Evolutionary conservation across 2,888 invertebrate genomes (phyloP).

Genomic region (Ichneumon xanthorius): DNA sequence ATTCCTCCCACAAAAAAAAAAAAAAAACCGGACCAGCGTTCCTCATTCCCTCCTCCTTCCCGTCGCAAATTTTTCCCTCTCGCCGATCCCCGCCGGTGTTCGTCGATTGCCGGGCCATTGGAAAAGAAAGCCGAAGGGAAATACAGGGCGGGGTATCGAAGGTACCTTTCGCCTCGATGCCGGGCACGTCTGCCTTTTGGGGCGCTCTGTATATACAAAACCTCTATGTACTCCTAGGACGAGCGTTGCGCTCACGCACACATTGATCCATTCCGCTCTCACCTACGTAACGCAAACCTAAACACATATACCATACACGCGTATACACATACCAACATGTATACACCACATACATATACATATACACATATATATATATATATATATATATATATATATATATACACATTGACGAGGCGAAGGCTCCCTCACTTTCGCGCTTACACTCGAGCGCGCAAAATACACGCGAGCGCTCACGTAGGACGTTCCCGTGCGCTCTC

Average conservation of each 20-base stretch:
- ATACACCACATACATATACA: conserved; percentile 2
- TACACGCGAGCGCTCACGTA: conserved; percentile 58
- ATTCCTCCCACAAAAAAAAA: too few species aligned
- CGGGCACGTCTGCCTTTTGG: conserved; percentile 83
- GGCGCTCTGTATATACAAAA: conserved; percentile 75
- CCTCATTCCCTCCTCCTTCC: too few species aligned
- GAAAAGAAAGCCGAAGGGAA: conserved; percentile 50
- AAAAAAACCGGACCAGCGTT: too few species aligned
- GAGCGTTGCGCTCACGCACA: conserved; percentile 61
- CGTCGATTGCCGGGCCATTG: conserved; percentile 34
- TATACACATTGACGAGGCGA: conserved; percentile 47
- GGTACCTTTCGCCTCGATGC: conserved; percentile 78
- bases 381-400: background rate
- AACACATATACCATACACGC: conserved; percentile 63
- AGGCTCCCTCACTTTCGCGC: conserved; percentile 61
- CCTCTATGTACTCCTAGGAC: conserved; percentile 40
- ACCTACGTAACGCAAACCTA: conserved; percentile 36
- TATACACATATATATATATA: background rate
- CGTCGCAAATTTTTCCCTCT: background rate
- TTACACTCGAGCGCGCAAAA: conserved; percentile 63
- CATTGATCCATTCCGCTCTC: conserved; percentile 55
- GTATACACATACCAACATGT: conserved; percentile 30
- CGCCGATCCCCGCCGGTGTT: background rate
- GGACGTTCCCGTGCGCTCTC: conserved; percentile 39
- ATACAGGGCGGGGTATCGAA: conserved; percentile 44